Conservation (phyloP, 2,888 invertebrate species). For the Rhingia campestris region DNA sequence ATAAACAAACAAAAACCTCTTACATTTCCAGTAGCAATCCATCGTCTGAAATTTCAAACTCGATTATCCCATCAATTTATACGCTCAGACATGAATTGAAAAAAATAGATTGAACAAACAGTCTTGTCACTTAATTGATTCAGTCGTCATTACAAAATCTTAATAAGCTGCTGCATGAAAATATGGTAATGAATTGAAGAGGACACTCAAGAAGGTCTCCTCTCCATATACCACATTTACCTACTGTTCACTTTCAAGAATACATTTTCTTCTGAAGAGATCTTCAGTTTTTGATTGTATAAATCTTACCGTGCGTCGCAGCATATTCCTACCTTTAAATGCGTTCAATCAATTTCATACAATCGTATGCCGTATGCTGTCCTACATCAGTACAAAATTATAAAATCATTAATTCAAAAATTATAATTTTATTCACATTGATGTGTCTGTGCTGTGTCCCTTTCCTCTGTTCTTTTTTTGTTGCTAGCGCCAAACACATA, state of each 20-base stretch:
- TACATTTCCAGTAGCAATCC: constrained; percentile 14
- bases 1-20: too few species aligned
- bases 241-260: constrained; percentile 35
- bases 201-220: constrained; percentile 38
- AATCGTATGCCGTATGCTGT: neutral
- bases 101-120: constrained; percentile 34
- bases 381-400: neutral
- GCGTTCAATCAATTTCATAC: constrained; percentile 44
- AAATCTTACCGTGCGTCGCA: constrained; percentile 38
- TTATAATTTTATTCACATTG: constrained; percentile 52
- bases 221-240: constrained; percentile 27
- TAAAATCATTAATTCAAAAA: constrained; percentile 56
- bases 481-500: constrained; percentile 35
- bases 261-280: constrained; percentile 43
- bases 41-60: constrained; percentile 14
- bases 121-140: constrained; percentile 57
- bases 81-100: constrained; percentile 2
- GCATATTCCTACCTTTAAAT: constrained; percentile 6
- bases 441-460: neutral
- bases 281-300: constrained; percentile 57
- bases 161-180: constrained; percentile 56
- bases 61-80: constrained; percentile 9
- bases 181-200: constrained; percentile 55
- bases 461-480: neutral
- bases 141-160: constrained; percentile 57